Conservation (phyloP, 2,797 vertebrate species). For the Labeo calbasu region DNA sequence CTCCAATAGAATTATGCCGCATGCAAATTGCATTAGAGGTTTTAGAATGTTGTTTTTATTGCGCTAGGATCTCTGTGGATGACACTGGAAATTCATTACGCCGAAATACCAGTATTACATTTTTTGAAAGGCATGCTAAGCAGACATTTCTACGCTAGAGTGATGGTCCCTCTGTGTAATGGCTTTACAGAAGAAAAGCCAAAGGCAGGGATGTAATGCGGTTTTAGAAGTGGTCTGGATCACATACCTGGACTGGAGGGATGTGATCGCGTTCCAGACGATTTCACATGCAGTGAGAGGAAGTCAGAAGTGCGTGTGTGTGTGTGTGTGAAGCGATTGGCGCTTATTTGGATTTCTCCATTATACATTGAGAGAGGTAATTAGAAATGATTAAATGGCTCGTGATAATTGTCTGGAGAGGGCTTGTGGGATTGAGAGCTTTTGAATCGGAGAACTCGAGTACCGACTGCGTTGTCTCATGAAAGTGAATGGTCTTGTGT, state of each 20-base stretch:
- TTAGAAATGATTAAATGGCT: constrained; percentile 60
- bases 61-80: constrained; percentile 63
- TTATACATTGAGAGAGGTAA: constrained; percentile 57
- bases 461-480: constrained; percentile 27
- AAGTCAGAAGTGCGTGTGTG: not conserved
- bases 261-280: constrained; percentile 31
- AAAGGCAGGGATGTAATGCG: constrained; percentile 26
- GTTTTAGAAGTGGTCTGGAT: not conserved
- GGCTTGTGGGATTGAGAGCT: constrained; percentile 39
- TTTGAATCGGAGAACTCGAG: not conserved
- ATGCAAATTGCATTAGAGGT: constrained; percentile 64
- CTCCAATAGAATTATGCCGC: constrained; percentile 59
- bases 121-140: constrained; percentile 42
- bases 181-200: constrained; percentile 32
- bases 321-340: not conserved
- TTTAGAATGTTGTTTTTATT: constrained; percentile 66
- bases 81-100: constrained; percentile 70
- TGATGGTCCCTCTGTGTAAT: constrained; percentile 20
- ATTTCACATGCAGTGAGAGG: constrained; percentile 3
- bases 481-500: constrained; percentile 14
- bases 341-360: constrained; percentile 56
- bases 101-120: constrained; percentile 65
- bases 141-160: constrained; percentile 26
- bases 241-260: constrained; percentile 20
- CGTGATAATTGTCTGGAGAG: constrained; percentile 49